Evolutionary conservation across 1,140 invertebrate genomes (phyloP).

Genomic region (Papilio glaucus): DNA sequence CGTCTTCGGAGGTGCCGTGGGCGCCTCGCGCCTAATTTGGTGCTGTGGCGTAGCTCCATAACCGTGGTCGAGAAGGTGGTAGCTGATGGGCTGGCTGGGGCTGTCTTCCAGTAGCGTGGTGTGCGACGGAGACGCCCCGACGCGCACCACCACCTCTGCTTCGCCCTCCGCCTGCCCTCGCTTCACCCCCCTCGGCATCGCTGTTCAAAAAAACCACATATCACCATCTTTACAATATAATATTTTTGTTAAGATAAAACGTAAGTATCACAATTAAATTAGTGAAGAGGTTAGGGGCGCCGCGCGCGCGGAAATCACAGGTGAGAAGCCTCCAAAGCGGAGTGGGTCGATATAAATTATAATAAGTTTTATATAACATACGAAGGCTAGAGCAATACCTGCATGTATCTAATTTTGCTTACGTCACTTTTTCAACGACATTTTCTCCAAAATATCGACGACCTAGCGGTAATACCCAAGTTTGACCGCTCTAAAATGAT

Average conservation of each 20-base stretch:
- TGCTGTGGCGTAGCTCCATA: constrained; percentile 92
- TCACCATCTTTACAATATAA: constrained; percentile 45
- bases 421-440: constrained; percentile 78
- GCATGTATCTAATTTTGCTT: constrained; percentile 66
- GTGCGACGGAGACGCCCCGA: constrained; percentile 75
- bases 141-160: constrained; percentile 77
- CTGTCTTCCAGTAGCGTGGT: constrained; percentile 79
- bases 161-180: constrained; percentile 79
- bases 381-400: constrained; percentile 52
- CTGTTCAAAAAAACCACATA: constrained; percentile 60
- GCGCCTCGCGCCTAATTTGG: constrained; percentile 85
- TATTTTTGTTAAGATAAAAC: constrained; percentile 48
- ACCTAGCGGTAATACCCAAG: constrained; percentile 71
- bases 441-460: constrained; percentile 75
- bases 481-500: constrained; percentile 69
- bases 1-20: constrained; percentile 79
- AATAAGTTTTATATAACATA: constrained; percentile 63
- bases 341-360: constrained; percentile 76
- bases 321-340: constrained; percentile 73
- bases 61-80: constrained; percentile 92
- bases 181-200: constrained; percentile 83
- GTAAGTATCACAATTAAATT: constrained; percentile 78
- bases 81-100: constrained; percentile 85
- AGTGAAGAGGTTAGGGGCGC: constrained; percentile 81
- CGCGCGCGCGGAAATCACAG: constrained; percentile 79